phyloP scores from a whole-genome alignment of 2,113 vertebrate genomes.

The Tupaia chinensis region DNA sequence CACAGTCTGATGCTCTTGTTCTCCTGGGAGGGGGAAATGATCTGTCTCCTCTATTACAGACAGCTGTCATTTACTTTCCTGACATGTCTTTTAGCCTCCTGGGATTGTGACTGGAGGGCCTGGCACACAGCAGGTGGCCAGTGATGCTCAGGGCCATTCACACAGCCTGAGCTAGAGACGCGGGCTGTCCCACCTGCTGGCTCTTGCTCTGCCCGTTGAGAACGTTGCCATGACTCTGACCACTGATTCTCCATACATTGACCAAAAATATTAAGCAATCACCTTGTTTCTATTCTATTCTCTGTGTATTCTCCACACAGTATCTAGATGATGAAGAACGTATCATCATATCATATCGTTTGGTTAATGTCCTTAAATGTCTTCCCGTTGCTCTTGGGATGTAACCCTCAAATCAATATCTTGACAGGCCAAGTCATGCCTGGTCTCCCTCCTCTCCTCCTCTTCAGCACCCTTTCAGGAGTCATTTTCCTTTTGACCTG shows the following conservation, averaged over 20 bases:
- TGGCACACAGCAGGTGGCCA: neutral
- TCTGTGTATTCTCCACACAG: neutral
- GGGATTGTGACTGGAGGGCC: neutral
- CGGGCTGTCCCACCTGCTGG: accelerated
- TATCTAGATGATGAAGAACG: neutral
- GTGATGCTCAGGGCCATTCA: neutral
- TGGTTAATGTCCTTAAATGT: neutral
- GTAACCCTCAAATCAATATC: neutral
- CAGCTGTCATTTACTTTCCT: neutral
- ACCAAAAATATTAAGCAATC: neutral
- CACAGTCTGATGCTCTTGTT: neutral
- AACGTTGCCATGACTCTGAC: neutral
- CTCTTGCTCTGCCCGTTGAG: accelerated
- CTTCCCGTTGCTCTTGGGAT: neutral
- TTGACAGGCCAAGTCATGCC: neutral
- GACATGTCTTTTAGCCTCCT: neutral
- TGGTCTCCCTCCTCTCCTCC: neutral
- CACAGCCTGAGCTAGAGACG: accelerated
- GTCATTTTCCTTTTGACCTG: neutral
- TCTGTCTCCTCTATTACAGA: neutral
- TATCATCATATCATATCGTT: neutral
- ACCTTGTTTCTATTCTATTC: neutral
- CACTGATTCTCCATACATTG: neutral
- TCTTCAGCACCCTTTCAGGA: neutral
- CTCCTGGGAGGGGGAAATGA: neutral